These are phyloP conservation scores for Eutrigla gurnardus DNA, from an alignment of 2,797 vertebrate genomes.

Conservation along the genomic window DNA sequence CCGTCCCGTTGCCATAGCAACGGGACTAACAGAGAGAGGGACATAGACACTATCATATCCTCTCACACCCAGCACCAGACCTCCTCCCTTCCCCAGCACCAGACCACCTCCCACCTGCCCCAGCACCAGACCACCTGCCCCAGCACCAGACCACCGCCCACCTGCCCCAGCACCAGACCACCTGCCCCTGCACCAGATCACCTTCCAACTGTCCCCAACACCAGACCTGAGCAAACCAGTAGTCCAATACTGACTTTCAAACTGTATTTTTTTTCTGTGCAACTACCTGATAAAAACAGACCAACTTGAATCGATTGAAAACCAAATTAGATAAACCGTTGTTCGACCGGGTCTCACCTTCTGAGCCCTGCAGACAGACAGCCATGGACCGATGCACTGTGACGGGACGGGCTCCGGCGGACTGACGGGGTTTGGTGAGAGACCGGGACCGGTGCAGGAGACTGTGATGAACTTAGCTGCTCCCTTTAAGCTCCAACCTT, in stretches of 20 bases:
- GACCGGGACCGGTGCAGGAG: not conserved
- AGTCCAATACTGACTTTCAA: constrained; percentile 14
- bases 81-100: constrained; percentile 1
- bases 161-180: not conserved
- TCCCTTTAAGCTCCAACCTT: constrained; percentile 82
- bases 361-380: constrained; percentile 28
- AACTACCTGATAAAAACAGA: constrained; percentile 25
- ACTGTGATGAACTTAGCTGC: constrained; percentile 11
- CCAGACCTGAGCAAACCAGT: constrained; percentile 50
- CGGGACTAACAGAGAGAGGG: constrained; percentile 12
- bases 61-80: not conserved
- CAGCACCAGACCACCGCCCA: not conserved
- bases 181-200: constrained; percentile 1
- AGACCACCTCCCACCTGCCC: not conserved
- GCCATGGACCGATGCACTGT: constrained; percentile 69
- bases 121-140: not conserved
- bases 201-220: not conserved
- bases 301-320: constrained; percentile 44
- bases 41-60: constrained; percentile 15
- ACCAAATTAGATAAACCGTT: constrained; percentile 22
- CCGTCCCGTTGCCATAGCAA: constrained; percentile 85
- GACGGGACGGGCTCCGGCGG: constrained; percentile 44
- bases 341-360: constrained; percentile 42
- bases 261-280: constrained; percentile 16
- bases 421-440: constrained; percentile 20